These are phyloP conservation scores for Achlya flavicornis DNA, from an alignment of 2,888 invertebrate species.

Conservation along the genomic window DNA sequence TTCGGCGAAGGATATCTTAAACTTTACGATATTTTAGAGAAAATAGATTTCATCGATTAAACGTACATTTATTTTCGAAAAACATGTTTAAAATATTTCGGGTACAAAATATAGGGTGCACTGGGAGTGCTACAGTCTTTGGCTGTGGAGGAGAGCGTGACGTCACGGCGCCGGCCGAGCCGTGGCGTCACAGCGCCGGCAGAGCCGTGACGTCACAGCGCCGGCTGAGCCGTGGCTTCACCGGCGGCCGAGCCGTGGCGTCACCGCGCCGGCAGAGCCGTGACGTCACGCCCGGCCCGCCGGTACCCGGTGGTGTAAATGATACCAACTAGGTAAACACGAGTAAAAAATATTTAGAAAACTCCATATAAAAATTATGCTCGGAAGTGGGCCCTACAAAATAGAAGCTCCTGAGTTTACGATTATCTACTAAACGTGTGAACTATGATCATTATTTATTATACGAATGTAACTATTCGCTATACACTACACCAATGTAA, in stretches of 20 bases:
- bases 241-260: slow-evolving; percentile 12
- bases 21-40: slow-evolving; percentile 1
- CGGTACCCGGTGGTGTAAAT: slow-evolving; percentile 27
- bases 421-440: slow-evolving; percentile 9
- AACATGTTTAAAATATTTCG: slow-evolving; percentile 34
- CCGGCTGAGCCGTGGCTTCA: not conserved
- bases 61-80: slow-evolving; percentile 16
- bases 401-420: slow-evolving; percentile 36
- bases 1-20: not conserved
- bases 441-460: not conserved
- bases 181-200: slow-evolving; percentile 6
- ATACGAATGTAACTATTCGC: not conserved
- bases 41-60: slow-evolving; percentile 28
- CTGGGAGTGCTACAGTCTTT: slow-evolving; percentile 41
- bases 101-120: slow-evolving; percentile 34
- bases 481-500: slow-evolving; percentile 3
- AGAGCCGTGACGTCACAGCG: slow-evolving; percentile 9
- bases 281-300: slow-evolving; percentile 12
- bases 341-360: slow-evolving; percentile 55
- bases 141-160: slow-evolving; percentile 22
- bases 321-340: slow-evolving; percentile 54
- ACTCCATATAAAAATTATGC: slow-evolving; percentile 47
- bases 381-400: slow-evolving; percentile 33
- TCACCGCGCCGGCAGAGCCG: slow-evolving; percentile 11
- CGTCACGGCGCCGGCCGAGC: slow-evolving; percentile 5